A percentile compares a stretch with the other conserved stretches of the same genome.
phyloP scores from a whole-genome alignment of 1,140 invertebrate genomes.

The Drosophila baimaii region DNA sequence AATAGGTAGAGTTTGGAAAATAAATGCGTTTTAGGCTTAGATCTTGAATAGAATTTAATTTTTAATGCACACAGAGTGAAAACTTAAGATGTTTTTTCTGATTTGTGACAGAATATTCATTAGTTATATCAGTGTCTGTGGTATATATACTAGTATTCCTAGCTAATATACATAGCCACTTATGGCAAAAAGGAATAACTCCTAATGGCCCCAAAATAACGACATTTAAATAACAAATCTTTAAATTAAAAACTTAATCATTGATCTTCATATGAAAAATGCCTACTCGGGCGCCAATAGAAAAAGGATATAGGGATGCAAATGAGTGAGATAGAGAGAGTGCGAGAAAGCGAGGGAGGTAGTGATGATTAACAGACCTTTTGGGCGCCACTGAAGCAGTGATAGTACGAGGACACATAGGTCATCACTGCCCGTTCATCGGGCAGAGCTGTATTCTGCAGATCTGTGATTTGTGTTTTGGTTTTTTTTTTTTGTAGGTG shows the following conservation, averaged over 20 bases:
- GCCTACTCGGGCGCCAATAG: background rate
- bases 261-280: background rate
- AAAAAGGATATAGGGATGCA: background rate
- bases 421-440: constrained; percentile 99
- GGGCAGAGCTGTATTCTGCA: constrained; percentile 98
- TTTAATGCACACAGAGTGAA: too few relatives aligned
- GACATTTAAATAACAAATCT: background rate
- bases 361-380: constrained; percentile 90
- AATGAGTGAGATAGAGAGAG: background rate
- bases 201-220: too few relatives aligned
- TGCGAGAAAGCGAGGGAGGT: too few relatives aligned
- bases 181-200: too few relatives aligned
- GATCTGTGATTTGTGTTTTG: constrained; percentile 88
- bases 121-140: too few relatives aligned
- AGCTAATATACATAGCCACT: too few relatives aligned
- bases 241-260: background rate
- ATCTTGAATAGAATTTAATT: background rate
- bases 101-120: too few relatives aligned
- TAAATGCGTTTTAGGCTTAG: too few relatives aligned
- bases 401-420: constrained; percentile 99
- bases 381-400: constrained; percentile 99
- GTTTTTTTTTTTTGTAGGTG: constrained; percentile 27
- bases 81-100: too few relatives aligned
- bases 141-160: too few relatives aligned
- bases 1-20: too few relatives aligned